A percentile compares a stretch with the other conserved stretches of the same genome.
Evolutionary conservation across 1,140 invertebrate genomes (phyloP).

Genomic region (Magallana gigas): DNA sequence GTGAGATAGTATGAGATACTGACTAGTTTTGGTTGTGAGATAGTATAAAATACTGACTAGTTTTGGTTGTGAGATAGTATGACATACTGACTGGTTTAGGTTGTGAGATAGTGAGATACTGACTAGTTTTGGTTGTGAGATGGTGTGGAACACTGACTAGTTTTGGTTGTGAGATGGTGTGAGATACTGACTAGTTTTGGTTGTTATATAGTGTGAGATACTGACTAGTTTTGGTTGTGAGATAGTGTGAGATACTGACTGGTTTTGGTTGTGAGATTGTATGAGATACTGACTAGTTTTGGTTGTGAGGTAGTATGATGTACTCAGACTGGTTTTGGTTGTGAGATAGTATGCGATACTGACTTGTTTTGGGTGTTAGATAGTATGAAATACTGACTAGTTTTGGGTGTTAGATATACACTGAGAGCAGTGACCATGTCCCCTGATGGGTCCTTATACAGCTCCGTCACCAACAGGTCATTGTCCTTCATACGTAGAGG

Average conservation of each 20-base stretch:
- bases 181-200: slow-evolving; percentile 25
- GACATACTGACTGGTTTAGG: too few species aligned
- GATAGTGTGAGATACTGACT: slow-evolving; percentile 81
- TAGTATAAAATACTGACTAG: slow-evolving; percentile 84
- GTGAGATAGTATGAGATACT: slow-evolving; percentile 23
- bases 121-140: not conserved
- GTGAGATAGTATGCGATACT: slow-evolving; percentile 88
- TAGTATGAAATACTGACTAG: slow-evolving; percentile 84
- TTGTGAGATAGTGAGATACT: slow-evolving; percentile 10
- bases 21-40: not conserved
- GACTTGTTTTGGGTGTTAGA: not conserved
- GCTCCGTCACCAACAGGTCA: slow-evolving; percentile 96
- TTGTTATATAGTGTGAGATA: not conserved
- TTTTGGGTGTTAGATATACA: slow-evolving; percentile 98
- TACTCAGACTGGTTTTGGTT: slow-evolving; percentile 94
- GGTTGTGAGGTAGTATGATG: not conserved
- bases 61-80: slow-evolving; percentile 95
- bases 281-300: slow-evolving; percentile 80
- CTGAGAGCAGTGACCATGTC: slow-evolving; percentile 99
- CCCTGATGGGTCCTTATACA: slow-evolving; percentile 95
- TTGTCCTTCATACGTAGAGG: slow-evolving; percentile 98
- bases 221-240: slow-evolving; percentile 97
- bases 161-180: slow-evolving; percentile 94
- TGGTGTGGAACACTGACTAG: slow-evolving; percentile 84
- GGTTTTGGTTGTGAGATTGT: slow-evolving; percentile 95